phyloP scores from a whole-genome alignment of 2,797 vertebrate species.

The Dromococcyx pavoninus region DNA sequence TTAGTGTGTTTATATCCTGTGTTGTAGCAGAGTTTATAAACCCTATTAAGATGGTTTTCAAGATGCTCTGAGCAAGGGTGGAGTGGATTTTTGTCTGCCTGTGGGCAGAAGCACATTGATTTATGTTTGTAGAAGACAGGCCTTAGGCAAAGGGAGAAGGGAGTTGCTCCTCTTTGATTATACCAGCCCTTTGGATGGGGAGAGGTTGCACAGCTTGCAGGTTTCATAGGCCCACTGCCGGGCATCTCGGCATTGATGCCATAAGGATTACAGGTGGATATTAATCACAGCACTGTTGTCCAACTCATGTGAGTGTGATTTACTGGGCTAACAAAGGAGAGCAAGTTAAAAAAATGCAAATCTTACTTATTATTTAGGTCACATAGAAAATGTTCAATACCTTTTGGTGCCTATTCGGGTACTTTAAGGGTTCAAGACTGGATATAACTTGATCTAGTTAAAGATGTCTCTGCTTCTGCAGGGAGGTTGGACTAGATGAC shows the following conservation, averaged over 20 bases:
- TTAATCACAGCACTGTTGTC: neutral
- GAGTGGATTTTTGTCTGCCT: neutral
- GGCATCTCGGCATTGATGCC: neutral
- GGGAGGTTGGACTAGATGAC: too few species aligned
- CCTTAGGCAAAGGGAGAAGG: neutral
- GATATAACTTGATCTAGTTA: neutral
- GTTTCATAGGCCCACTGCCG: neutral
- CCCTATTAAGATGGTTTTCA: neutral
- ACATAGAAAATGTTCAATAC: neutral
- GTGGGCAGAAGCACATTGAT: neutral
- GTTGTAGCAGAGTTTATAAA: neutral
- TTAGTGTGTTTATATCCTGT: neutral
- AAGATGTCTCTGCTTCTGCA: too few species aligned
- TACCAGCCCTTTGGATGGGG: neutral
- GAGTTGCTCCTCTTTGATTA: neutral
- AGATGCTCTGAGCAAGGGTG: neutral
- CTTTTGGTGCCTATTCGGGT: neutral
- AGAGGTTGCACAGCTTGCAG: neutral
- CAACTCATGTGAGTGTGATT: rapidly evolving
- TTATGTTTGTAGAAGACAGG: neutral
- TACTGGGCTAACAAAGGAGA: neutral
- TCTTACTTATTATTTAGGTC: neutral
- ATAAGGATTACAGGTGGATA: neutral
- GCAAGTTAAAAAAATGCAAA: neutral
- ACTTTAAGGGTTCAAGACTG: neutral